These are phyloP conservation scores for Atethmia centrago DNA, from an alignment of 2,888 invertebrate species.

Conservation along the genomic window DNA sequence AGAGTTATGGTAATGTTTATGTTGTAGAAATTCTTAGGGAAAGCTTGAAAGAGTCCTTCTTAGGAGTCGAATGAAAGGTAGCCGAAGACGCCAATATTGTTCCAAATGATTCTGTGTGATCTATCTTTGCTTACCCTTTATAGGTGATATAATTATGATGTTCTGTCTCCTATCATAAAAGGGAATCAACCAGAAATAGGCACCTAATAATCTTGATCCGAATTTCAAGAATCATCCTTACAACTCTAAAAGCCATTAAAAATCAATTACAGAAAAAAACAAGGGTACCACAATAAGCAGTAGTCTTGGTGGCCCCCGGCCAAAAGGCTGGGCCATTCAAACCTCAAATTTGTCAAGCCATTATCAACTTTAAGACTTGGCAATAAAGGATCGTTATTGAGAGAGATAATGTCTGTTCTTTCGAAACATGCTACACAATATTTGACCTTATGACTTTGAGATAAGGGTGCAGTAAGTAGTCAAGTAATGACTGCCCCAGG, in stretches of 20 bases:
- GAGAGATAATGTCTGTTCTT: conserved; percentile 36
- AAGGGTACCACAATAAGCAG: conserved; percentile 65
- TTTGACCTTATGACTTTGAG: conserved; percentile 32
- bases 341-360: conserved; percentile 36
- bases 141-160: conserved; percentile 14
- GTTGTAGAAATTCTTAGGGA: background rate
- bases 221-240: conserved; percentile 64
- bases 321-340: conserved; percentile 32
- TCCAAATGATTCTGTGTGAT: background rate
- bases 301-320: conserved; percentile 70
- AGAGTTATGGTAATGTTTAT: conserved; percentile 4
- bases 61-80: background rate
- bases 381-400: conserved; percentile 28
- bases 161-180: conserved; percentile 33
- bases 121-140: background rate
- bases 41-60: background rate
- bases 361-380: conserved; percentile 46
- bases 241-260: conserved; percentile 71
- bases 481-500: conserved; percentile 61
- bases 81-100: background rate
- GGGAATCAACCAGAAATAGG: conserved; percentile 30
- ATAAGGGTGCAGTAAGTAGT: conserved; percentile 51
- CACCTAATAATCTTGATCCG: conserved; percentile 53
- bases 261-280: conserved; percentile 72
- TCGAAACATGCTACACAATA: conserved; percentile 20